Conservation (phyloP, 1,140 invertebrate species). For the Lepidurus arcticus region DNA sequence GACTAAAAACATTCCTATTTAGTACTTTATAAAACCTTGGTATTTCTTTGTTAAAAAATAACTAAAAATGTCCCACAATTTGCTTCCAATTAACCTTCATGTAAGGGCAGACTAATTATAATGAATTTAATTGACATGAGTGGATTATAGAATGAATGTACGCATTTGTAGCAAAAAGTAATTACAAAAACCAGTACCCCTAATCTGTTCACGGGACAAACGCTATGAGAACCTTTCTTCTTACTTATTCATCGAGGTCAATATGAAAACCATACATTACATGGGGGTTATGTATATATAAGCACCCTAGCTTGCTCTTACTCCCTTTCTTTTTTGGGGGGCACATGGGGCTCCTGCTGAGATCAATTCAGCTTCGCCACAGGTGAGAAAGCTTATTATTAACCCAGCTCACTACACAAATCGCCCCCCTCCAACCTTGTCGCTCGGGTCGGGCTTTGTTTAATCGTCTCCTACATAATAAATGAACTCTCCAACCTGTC, state of each 20-base stretch:
- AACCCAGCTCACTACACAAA: constrained; percentile 19
- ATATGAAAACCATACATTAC: constrained; percentile 16
- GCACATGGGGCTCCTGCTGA: background rate
- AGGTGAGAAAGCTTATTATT: constrained; percentile 19
- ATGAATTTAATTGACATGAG: too few relatives aligned
- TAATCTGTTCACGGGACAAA: constrained; percentile 19
- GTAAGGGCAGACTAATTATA: too few relatives aligned
- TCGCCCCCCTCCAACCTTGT: constrained; percentile 9
- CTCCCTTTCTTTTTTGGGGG: background rate
- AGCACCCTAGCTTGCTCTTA: background rate
- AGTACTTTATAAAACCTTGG: too few relatives aligned
- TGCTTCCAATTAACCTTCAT: too few relatives aligned
- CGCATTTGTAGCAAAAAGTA: background rate
- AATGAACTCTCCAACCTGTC: constrained; percentile 8
- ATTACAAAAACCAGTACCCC: background rate
- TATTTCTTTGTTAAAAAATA: too few relatives aligned
- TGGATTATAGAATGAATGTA: too few relatives aligned
- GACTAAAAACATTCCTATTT: too few relatives aligned
- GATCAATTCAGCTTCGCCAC: constrained; percentile 13
- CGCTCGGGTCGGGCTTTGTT: background rate
- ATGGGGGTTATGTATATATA: background rate
- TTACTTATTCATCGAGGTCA: constrained; percentile 13
- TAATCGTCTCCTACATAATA: constrained; percentile 10
- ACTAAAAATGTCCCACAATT: too few relatives aligned
- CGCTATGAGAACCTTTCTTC: background rate